Evolutionary conservation across 2,113 vertebrate genomes (phyloP), one percentile per base, ranked within the genome.

Genomic region (Leptocoma aspasia): DNA sequence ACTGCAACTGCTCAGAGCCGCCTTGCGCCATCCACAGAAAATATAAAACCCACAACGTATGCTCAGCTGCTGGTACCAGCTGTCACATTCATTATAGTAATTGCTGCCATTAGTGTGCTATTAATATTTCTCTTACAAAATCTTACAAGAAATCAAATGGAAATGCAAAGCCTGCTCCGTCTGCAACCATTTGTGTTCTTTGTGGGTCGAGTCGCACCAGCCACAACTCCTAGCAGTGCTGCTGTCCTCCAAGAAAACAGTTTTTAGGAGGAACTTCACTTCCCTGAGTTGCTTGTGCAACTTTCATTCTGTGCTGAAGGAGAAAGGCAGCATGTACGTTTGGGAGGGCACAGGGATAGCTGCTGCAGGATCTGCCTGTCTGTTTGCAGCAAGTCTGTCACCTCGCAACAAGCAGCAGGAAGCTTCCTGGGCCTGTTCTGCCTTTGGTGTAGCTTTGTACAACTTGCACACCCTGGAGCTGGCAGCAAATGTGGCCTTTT

Each of bases 81-180:
- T 97, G 94, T 87, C 89, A 95, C 81, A 95, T 90, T 97, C 92
- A 95, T 92, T 94, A 85, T 6, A 92, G 75, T 95, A 95, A 97
- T 96, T 94, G 93, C 91, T 94, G 49, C 84, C 82, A 92, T 96
- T 91, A 94, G 68, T 11, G 68, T 92, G 86, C 90, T 96, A 90
- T 96, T 96, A 97, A 97, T 97, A 96, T 95, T 96, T 94, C 91
- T 84, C 69, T 72, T 87, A 87, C 44, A 89, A 88, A 92, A 61
- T 77, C 15, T 5, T 69, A 60, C 59, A 69, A 92, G 44, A 82
- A 90, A 92, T 81, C 14, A 82, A 81, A 80, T 45, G 73, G 80
- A 91, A 94, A 90, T 57, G 64, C 69, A 84, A 91, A 76, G 39
- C 69, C 68, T 95, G 69, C 60, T 90, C 60, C 0, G 71, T 86